Evolutionary conservation across 2,113 vertebrate genomes (phyloP).

Genomic region (Tautogolabrus adspersus): DNA sequence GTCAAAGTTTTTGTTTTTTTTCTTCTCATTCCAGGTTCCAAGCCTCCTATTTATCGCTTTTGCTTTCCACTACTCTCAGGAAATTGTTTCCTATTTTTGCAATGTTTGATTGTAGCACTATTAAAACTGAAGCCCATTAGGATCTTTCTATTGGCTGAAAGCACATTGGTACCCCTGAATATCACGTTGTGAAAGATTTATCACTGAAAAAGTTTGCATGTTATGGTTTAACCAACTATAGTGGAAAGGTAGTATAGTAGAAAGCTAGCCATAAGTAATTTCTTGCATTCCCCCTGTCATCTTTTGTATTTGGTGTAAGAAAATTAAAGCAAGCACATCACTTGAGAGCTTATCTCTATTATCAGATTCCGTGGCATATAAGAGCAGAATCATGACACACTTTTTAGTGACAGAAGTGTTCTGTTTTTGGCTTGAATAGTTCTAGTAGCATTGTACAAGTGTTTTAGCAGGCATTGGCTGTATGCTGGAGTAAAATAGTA

Average conservation of each 20-base stretch:
- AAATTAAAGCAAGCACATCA: conserved; percentile 51
- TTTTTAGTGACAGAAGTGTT: too few species aligned
- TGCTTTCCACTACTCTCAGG: conserved; percentile 58
- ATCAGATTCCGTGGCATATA: too few species aligned
- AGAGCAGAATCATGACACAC: too few species aligned
- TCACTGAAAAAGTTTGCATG: conserved; percentile 7
- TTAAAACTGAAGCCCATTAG: neutral
- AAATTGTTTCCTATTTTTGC: conserved; percentile 35
- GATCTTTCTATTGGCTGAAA: neutral
- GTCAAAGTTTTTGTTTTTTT: neutral
- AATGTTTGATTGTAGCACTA: conserved; percentile 43
- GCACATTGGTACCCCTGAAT: conserved; percentile 15
- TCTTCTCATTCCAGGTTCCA: conserved; percentile 25
- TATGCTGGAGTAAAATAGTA: too few species aligned
- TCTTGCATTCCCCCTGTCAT: conserved; percentile 20
- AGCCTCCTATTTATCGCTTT: conserved; percentile 13
- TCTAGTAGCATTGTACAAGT: too few species aligned
- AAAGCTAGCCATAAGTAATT: neutral
- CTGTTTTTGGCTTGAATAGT: too few species aligned
- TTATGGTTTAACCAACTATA: neutral
- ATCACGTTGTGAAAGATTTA: conserved; percentile 23
- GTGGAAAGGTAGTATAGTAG: conserved; percentile 13
- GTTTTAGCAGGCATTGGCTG: too few species aligned
- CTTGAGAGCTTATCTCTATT: neutral
- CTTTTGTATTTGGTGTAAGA: conserved; percentile 58